Evolutionary conservation across 2,888 invertebrate genomes (phyloP).

Genomic region (Drosophila nigricruria): DNA sequence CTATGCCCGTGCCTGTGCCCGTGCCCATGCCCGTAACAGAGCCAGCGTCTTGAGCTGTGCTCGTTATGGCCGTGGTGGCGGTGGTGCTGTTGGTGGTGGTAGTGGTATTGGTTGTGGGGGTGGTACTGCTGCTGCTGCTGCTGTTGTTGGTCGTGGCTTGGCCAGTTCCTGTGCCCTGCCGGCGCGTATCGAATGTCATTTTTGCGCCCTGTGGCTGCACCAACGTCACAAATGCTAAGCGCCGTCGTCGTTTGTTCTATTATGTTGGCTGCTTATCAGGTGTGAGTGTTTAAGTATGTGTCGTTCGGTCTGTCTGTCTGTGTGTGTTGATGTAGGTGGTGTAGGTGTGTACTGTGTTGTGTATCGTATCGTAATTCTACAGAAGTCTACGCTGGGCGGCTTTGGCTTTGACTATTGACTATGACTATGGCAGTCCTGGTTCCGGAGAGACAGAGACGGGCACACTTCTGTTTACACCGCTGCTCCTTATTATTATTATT

Average conservation of each 20-base stretch:
- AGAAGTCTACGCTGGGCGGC: conserved; percentile 74
- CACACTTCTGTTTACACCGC: conserved; percentile 24
- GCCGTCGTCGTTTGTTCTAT: conserved; percentile 50
- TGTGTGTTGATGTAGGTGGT: neutral
- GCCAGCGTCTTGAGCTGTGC: conserved; percentile 60
- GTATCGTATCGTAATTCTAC: conserved; percentile 54
- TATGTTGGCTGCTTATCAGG: conserved; percentile 34
- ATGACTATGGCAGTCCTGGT: conserved; percentile 72
- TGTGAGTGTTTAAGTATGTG: conserved; percentile 14
- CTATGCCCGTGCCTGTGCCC: conserved; percentile 26
- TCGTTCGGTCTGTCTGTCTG: neutral
- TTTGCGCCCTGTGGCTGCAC: conserved; percentile 54
- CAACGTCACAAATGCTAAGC: conserved; percentile 44
- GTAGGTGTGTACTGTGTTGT: conserved; percentile 10
- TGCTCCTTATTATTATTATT: conserved; percentile 42
- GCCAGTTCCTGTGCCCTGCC: conserved; percentile 70
- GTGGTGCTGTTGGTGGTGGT: conserved; percentile 45
- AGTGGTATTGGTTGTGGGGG: conserved; percentile 35
- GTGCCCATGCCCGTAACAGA: conserved; percentile 43
- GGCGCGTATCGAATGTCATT: conserved; percentile 85
- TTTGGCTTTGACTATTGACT: conserved; percentile 65
- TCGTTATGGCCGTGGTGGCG: conserved; percentile 58
- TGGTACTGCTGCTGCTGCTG: conserved; percentile 40
- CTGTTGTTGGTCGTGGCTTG: conserved; percentile 58
- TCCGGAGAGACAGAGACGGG: conserved; percentile 37